Evolutionary conservation across 2,888 invertebrate species (phyloP), one percentile per base, ranked within the genome.

Genomic region (Synanthedon myopaeformis): DNA sequence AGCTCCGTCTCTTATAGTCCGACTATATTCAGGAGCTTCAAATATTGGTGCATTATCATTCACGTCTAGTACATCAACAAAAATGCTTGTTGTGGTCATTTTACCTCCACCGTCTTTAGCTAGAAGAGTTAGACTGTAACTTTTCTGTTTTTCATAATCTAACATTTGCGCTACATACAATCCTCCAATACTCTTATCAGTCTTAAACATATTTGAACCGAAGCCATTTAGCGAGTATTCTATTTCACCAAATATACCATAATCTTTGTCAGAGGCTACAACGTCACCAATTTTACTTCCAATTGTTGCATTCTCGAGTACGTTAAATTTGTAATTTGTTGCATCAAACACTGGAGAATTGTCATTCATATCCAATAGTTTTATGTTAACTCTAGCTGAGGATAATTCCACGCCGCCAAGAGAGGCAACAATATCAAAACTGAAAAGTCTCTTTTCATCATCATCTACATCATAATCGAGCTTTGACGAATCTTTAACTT

Each of bases 91-190:
- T 35, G 92, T 91, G 0, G 92, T 89, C 12, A 92, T 89, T 60
- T 90, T 90, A 0, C 93, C 94, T 0, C 96, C 95, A 0, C 94
- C 94, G 69, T 96, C 96, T 58, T 89, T 90, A 0, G 95, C 96
- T 58, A 94, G 93, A 53, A 94, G 88, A 0, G 93, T 94, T 55
- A 96, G 76, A 55, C 94, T 94, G 60, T 93, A 96, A 55, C 92
- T 92, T 62, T 92, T 93, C 62, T 94, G 94, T 11, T 89, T 90
- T 70, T 96, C 96, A 67, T 94, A 94, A 70, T 96, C 95, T 51
- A 96, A 76, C 5, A 77, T 65, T 58, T 89, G 89, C 0, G 88
- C 88, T 0, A 95, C 90, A 56, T 87, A 92, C 8, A 96, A 72
- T 5, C 92, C 92, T 0, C 96, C 96, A 10, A 84, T 89, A 48